Evolutionary conservation across 2,888 invertebrate species (phyloP).

Genomic region (Dermolepida albohirtum): DNA sequence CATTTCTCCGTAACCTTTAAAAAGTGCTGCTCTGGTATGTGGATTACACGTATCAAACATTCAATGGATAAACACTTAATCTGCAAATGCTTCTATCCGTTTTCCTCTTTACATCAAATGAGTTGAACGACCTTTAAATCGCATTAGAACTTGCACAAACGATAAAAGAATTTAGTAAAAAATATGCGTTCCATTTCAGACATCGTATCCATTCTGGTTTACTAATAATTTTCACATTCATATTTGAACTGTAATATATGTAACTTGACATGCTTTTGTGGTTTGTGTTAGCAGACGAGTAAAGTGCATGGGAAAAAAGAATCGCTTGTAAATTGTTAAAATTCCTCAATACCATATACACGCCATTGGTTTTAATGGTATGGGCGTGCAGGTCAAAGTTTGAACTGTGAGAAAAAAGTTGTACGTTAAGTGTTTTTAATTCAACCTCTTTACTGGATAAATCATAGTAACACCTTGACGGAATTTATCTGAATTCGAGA

Average conservation of each 20-base stretch:
- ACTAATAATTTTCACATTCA: no score
- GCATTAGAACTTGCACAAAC: no score
- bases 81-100: no score
- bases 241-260: neutral
- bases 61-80: no score
- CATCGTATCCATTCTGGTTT: no score
- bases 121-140: no score
- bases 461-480: conserved; percentile 16
- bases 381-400: conserved; percentile 38
- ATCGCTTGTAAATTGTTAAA: conserved; percentile 6
- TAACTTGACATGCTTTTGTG: conserved; percentile 11
- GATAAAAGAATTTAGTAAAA: no score
- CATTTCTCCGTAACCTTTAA: no score
- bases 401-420: conserved; percentile 31
- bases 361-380: conserved; percentile 26
- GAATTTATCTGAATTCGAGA: conserved; percentile 8
- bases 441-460: neutral
- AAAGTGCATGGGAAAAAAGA: conserved; percentile 28
- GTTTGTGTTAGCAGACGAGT: conserved; percentile 17
- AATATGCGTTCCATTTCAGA: no score
- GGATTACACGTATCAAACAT: no score
- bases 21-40: no score
- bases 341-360: conserved; percentile 16
- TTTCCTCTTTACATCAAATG: no score
- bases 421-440: conserved; percentile 24